Base-by-base conservation (phyloP, 2,888 invertebrate species). In the Pandemis cinnamomeana region DNA sequence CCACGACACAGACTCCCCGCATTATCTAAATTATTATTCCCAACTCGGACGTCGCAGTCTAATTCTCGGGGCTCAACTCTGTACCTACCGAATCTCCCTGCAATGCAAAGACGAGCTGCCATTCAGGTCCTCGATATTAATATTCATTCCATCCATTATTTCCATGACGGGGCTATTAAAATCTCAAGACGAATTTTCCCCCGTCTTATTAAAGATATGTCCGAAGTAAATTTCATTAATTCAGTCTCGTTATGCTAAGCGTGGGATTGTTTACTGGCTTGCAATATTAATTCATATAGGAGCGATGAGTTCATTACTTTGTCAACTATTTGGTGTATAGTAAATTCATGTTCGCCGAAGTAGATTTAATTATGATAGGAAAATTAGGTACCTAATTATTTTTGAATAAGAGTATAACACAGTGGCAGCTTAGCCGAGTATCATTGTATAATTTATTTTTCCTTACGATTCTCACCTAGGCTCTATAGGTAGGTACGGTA, bases 71-170 rank as follows among this genome's bases (percentile, higher is more conserved):
- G 73, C 78, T 78, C 77, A 79, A 79, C 79, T 80, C 77, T 61
- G 76, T 81, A 82, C 67, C 53, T 41, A 44, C 48, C 27, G 64
- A 86, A 84, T 88, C 87, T 86, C 87, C 89, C 89, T 87, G 88
- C 87, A 87, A 86, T 89, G 86, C 88, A 88, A 89, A 90, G 86
- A 87, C 80, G 84, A 84, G 81, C 82, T 87, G 84, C 86, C 84
- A 88, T 90, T 89, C 86, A 87, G 86, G 85, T 85, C 81, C 77
- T 78, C 81, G 83, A 83, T 87, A 90, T 90, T 89, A 90, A 90
- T 90, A 90, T 91, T 91, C 89, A 90, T 90, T 88, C 82, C 82
- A 79, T 82, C 84, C 85, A 88, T 90, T 89, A 89, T 90, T 87
- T 86, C 81, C 85, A 84, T 85, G 84, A 88, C 87, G 83, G 83